Evolutionary conservation across 2,797 vertebrate species (phyloP).

Genomic region (Pseudopleuronectes americanus): DNA sequence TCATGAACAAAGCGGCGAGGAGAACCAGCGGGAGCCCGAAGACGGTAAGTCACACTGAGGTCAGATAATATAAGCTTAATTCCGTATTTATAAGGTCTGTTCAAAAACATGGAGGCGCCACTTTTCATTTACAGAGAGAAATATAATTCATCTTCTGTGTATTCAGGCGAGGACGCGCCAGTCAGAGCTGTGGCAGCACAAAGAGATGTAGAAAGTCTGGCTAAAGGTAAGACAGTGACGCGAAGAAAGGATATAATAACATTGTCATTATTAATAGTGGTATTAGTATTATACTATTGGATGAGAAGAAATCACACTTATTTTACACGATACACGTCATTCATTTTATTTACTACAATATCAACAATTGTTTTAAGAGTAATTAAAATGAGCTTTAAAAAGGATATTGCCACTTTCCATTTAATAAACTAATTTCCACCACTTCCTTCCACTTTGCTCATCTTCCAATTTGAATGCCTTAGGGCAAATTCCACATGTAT

Average conservation of each 20-base stretch:
- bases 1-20: constrained; percentile 89
- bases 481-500: not conserved
- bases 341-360: not conserved
- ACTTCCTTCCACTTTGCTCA: not conserved
- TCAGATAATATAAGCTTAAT: not conserved
- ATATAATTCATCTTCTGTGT: constrained; percentile 50
- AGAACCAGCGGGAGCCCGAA: constrained; percentile 84
- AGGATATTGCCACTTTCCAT: not conserved
- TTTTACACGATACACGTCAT: not conserved
- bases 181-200: constrained; percentile 84
- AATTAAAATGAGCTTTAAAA: too few species aligned
- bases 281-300: constrained; percentile 1
- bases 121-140: constrained; percentile 11
- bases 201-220: constrained; percentile 91
- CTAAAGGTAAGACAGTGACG: constrained; percentile 88
- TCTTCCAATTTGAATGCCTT: not conserved
- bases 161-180: constrained; percentile 86
- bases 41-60: constrained; percentile 80
- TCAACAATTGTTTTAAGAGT: too few species aligned
- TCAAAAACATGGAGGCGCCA: not conserved
- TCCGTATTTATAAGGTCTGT: not conserved
- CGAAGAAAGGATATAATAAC: not conserved
- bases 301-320: not conserved
- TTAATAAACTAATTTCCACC: not conserved
- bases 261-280: constrained; percentile 15